Evolutionary conservation across 2,113 vertebrate genomes (phyloP), one percentile per base, ranked within the genome.

Genomic region (Ctenomys sociabilis): DNA sequence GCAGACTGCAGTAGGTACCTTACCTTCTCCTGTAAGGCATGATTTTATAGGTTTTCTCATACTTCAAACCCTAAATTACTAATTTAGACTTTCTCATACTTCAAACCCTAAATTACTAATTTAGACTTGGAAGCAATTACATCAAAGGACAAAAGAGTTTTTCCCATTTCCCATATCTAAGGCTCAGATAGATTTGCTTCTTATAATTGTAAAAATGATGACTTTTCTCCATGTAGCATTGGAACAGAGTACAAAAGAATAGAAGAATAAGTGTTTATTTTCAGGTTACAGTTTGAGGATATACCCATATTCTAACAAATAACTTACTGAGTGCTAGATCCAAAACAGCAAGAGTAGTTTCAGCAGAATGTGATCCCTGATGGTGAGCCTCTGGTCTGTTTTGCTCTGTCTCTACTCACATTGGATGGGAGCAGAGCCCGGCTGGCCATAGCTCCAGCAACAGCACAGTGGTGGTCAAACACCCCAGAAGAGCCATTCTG

Each of bases 251-350:
- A 4, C 43, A 9, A 32, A 91, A 54, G n/a, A 73, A 24, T 26
- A 68, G 49, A 72, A 81, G n/a, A 64, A 70, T 13, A 66, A 59
- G 7, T 61, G 1, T 95, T 61, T 83, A 5, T 92, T 95, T 43
- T 88, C 72, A 64, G 59, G n/a, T 45, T 94, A 10, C 21, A 52
- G 91, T 93, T 91, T 88, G 26, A 93, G 88, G 88, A n/a, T 83
- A 68, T 26, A 37, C 9, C 13, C 26, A 90, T n/a, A 68, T 59
- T 30, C 37, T 90, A 59, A 13, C 32, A 30, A 40, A 30, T 22
- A 24, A 52, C 70, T 35, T 77, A 30, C 1, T 78, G 40, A 96
- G 19, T 22, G 72, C 28, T 92, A 14, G 49, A 37, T 66, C 37
- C 59, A 85, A 93, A 91, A 59, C 59, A 93, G 19, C 52, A 91